phyloP scores from a whole-genome alignment of 1,140 invertebrate species.

The Papilio helenus region DNA sequence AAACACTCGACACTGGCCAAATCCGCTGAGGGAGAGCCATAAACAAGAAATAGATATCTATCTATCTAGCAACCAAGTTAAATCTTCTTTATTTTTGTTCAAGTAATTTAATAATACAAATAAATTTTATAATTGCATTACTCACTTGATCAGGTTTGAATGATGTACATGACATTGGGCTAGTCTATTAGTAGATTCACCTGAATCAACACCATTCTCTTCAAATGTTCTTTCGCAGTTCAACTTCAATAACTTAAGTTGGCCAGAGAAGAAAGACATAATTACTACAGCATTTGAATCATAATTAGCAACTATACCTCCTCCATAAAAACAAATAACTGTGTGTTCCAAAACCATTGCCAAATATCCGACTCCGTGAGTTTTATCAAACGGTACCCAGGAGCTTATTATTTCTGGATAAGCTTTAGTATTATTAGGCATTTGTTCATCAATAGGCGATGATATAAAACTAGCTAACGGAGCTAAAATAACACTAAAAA shows the following conservation, averaged over 20 bases:
- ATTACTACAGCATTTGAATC: slow-evolving; percentile 62
- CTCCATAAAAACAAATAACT: slow-evolving; percentile 66
- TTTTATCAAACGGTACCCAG: slow-evolving; percentile 66
- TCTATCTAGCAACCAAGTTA: too few relatives aligned
- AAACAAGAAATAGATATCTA: too few relatives aligned
- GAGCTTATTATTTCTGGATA: slow-evolving; percentile 73
- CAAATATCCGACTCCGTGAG: slow-evolving; percentile 59
- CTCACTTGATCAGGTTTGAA: slow-evolving; percentile 60
- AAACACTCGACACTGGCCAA: too few relatives aligned
- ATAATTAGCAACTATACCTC: slow-evolving; percentile 66
- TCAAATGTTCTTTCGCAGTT: slow-evolving; percentile 64
- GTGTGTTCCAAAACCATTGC: slow-evolving; percentile 52
- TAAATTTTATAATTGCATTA: not conserved
- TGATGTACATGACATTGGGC: slow-evolving; percentile 66
- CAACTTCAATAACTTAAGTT: slow-evolving; percentile 58
- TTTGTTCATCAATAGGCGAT: slow-evolving; percentile 44
- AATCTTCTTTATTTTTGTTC: slow-evolving; percentile 49
- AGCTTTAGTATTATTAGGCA: slow-evolving; percentile 51
- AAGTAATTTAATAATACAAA: slow-evolving; percentile 40
- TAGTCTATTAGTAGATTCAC: slow-evolving; percentile 55
- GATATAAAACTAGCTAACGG: slow-evolving; percentile 60
- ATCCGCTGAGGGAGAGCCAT: too few relatives aligned
- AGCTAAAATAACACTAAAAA: slow-evolving; percentile 66
- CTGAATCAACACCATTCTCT: slow-evolving; percentile 45
- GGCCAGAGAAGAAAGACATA: slow-evolving; percentile 72